Evolutionary conservation across 92 coral and sea anemone genomes (phyloP).

Genomic region (Scolanthus callimorphus): DNA sequence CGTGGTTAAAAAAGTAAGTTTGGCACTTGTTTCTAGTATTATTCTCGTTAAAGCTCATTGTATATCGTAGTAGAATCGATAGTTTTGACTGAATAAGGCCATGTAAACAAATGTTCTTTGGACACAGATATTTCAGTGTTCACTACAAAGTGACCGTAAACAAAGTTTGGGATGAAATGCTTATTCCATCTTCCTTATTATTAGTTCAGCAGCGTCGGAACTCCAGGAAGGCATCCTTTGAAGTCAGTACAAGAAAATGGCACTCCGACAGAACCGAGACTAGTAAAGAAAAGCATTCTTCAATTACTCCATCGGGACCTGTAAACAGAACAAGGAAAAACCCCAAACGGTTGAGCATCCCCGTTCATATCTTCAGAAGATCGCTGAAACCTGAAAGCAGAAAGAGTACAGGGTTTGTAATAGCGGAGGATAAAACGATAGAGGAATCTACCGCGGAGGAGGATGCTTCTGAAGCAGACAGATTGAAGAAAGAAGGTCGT

Average conservation of each 20-base stretch:
- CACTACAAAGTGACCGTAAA: too few species aligned
- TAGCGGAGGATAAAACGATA: background rate
- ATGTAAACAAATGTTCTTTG: too few species aligned
- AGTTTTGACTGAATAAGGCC: too few species aligned
- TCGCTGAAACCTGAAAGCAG: background rate
- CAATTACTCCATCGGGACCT: conserved; percentile 3
- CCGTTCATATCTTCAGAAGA: conserved; percentile 40
- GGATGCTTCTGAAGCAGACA: background rate
- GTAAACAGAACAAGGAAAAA: conserved; percentile 17
- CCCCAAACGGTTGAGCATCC: conserved; percentile 63
- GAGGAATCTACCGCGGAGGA: background rate
- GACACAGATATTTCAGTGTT: too few species aligned
- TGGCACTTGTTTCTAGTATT: too few species aligned
- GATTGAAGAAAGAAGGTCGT: background rate
- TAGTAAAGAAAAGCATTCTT: conserved; percentile 10
- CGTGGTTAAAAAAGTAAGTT: conserved; percentile 44
- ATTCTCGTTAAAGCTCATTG: too few species aligned
- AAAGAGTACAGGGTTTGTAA: background rate
- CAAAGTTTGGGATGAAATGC: too few species aligned
- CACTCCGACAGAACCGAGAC: conserved; percentile 3
- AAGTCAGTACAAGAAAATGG: conserved; percentile 59
- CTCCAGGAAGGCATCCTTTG: conserved; percentile 82
- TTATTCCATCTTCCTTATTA: background rate
- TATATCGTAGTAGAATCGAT: too few species aligned
- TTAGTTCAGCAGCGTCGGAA: conserved; percentile 7